These are phyloP conservation scores for Cosmia trapezina DNA, from an alignment of 2,888 invertebrate genomes.

Conservation along the genomic window DNA sequence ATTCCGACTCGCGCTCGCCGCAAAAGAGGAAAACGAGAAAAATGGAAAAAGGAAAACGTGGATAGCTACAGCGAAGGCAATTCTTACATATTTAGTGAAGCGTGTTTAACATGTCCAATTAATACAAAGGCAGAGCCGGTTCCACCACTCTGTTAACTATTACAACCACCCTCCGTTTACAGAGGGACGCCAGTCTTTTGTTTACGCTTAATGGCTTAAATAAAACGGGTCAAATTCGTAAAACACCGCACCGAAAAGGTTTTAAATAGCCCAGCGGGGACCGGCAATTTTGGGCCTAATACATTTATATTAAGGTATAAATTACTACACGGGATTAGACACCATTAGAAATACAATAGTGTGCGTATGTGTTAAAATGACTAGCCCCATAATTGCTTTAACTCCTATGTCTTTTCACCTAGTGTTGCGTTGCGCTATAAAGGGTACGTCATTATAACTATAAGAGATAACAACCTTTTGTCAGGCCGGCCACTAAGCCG, in stretches of 20 bases:
- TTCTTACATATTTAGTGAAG: slow-evolving; percentile 84
- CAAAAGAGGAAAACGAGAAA: slow-evolving; percentile 69
- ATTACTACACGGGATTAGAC: slow-evolving; percentile 74
- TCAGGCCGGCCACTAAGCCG: slow-evolving; percentile 81
- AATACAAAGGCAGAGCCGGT: slow-evolving; percentile 82
- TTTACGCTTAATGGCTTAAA: slow-evolving; percentile 89
- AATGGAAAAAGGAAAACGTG: slow-evolving; percentile 73
- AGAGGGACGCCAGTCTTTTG: slow-evolving; percentile 86
- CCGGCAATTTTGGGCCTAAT: slow-evolving; percentile 77
- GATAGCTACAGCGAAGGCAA: slow-evolving; percentile 75
- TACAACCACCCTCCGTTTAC: slow-evolving; percentile 85
- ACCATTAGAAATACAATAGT: slow-evolving; percentile 77
- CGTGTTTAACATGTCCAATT: slow-evolving; percentile 88
- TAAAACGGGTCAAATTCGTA: slow-evolving; percentile 89
- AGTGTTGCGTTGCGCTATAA: slow-evolving; percentile 74
- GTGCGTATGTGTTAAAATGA: slow-evolving; percentile 79
- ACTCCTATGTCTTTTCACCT: slow-evolving; percentile 80
- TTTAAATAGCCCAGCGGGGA: slow-evolving; percentile 76
- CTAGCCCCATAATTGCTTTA: slow-evolving; percentile 82
- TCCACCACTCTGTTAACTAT: slow-evolving; percentile 86
- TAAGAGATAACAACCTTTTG: slow-evolving; percentile 85
- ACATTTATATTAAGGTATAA: slow-evolving; percentile 78
- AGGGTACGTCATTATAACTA: slow-evolving; percentile 84
- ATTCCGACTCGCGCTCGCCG: slow-evolving; percentile 58
- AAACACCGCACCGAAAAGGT: slow-evolving; percentile 83